These are phyloP conservation scores for Myrmophylax atrothorax DNA, from an alignment of 2,113 vertebrate species.

Conservation along the genomic window DNA sequence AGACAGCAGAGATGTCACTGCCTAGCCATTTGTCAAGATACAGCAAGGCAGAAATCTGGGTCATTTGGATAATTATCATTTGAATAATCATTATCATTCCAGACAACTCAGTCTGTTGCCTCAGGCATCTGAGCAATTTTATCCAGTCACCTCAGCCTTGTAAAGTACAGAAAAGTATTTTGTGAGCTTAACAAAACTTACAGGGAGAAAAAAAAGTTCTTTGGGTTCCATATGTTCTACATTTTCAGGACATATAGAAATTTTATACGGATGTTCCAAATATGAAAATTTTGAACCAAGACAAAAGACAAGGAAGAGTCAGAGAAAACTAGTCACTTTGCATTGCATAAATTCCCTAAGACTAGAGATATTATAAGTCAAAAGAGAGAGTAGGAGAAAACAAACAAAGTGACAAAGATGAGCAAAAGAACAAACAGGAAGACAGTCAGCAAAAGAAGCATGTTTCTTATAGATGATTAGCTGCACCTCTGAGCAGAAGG, in stretches of 20 bases:
- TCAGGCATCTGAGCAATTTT: constrained; percentile 16
- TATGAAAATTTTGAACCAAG: neutral
- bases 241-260: neutral
- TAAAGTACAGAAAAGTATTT: neutral
- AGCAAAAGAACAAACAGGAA: neutral
- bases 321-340: neutral
- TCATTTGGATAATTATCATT: constrained; percentile 50
- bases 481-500: neutral
- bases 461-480: neutral
- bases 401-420: neutral
- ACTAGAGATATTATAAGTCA: neutral
- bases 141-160: neutral
- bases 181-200: neutral
- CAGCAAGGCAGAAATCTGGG: constrained; percentile 33
- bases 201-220: neutral
- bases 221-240: neutral
- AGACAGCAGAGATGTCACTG: neutral
- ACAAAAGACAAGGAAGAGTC: neutral
- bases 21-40: constrained; percentile 14
- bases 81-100: constrained; percentile 55
- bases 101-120: constrained; percentile 45
- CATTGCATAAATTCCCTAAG: neutral
- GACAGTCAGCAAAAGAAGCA: neutral
- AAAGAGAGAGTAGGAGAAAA: neutral
- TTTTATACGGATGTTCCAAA: neutral